These are phyloP conservation scores for Hemicrepidius hirtus DNA, from an alignment of 2,888 invertebrate species.

Conservation along the genomic window DNA sequence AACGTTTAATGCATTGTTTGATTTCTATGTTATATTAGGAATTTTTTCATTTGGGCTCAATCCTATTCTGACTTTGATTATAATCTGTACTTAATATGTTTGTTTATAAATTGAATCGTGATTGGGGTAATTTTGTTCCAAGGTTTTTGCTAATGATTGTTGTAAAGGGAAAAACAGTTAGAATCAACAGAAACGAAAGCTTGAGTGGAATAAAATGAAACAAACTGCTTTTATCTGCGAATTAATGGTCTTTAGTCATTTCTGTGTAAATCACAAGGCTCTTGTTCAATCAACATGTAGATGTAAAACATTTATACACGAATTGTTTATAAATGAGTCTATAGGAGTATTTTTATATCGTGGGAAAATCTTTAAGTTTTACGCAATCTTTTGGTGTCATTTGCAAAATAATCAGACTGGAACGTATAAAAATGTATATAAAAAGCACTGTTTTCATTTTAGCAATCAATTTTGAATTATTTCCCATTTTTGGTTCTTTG, in stretches of 20 bases:
- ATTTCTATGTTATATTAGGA: too few relatives aligned
- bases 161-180: background rate
- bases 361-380: slow-evolving; percentile 8
- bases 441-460: too few relatives aligned
- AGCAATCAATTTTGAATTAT: background rate
- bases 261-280: background rate
- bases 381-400: background rate
- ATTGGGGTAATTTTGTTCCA: slow-evolving; percentile 9
- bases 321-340: slow-evolving; percentile 24
- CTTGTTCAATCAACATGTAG: background rate
- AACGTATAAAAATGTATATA: background rate
- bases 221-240: background rate
- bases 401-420: background rate
- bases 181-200: background rate
- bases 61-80: too few relatives aligned
- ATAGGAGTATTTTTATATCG: slow-evolving; percentile 17
- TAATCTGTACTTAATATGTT: too few relatives aligned
- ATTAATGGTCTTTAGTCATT: background rate
- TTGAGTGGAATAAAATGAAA: slow-evolving; percentile 2
- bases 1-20: background rate
- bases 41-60: too few relatives aligned
- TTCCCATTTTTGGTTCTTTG: too few relatives aligned
- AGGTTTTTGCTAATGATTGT: slow-evolving; percentile 13
- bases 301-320: slow-evolving; percentile 5
- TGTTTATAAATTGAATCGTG: background rate